Evolutionary conservation across 2,797 vertebrate genomes (phyloP), one percentile per base, ranked within the genome.

Genomic region (Podarcis siculus): DNA sequence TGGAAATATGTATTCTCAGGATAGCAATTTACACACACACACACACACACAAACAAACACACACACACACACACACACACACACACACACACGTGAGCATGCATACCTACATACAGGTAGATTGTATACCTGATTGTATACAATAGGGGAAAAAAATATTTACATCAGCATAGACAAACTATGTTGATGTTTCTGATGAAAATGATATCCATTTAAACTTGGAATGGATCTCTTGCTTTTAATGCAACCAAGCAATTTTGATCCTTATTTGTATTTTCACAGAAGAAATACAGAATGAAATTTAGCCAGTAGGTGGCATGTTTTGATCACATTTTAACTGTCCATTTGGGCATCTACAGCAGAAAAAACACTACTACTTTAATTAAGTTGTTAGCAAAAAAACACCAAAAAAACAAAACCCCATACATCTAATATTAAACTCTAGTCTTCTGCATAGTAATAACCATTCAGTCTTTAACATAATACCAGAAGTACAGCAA

Each of bases 291-390:
- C 4, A 35, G 15, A 15, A 35, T 32, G 8, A 78, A 86, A 12
- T 13, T 23, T 0, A 73, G 88, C 92, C 94, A 92, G 90, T 90
- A 95, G 94, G 86, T 90, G 94, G 92, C 93, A 75, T 0, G 15
- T 1, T n/a, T 85, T 79, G 72, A 91, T 84, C 71, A 72, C 12
- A n/a, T 87, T 93, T 89, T 35, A 42, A 42, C 25, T 42, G 17
- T 2, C n/a, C 12, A 4, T 2, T 35, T 86, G 85, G 12, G 10
- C 66, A 19, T 5, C 7, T 82, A 5, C 12, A 17, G 27, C 25
- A 9, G 19, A 25, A 55, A 83, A 8, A 55, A 15, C 49, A 82
- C 17, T 39, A 32, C 5, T 19, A 5, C 17, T 37, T 67, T 32
- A 87, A 37, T 67, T 12, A 64, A 83, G 75, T n/a, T 61, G 13